Base-by-base conservation (phyloP, 2,888 invertebrate genomes). In the Plagiodera versicolora region DNA sequence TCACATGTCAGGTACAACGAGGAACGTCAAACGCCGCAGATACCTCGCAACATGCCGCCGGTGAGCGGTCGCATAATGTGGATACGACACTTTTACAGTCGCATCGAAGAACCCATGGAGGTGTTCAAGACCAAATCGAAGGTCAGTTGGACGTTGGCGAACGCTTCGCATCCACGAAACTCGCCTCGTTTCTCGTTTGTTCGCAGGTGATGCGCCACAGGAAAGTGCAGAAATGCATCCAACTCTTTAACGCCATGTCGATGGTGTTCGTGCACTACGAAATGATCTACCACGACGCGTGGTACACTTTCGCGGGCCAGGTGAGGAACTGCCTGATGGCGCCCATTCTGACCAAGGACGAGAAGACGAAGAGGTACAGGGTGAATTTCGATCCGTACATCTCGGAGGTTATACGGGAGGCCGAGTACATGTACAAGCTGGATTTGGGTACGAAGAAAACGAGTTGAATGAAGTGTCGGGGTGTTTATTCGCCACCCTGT, bases 221-320 rank as follows among this genome's bases (percentile, higher is more conserved):
- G 76, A 88, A 87, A 70, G 87, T 89, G 4, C 90, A 90, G 75
- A 85, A 87, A 56, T 88, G 89, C 53, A 88, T 91, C 52, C 90
- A 90, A 72, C 82, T 90, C 54, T 94, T 88, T 75, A 94, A 94
- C 74, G 88, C 89, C 1, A 83, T 94, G 79, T 85, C 88, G 28
- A 87, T 87, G 61, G 91, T 93, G 2, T 88, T 94, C 64, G 85
- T 91, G 14, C 91, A 93, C 74, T 94, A 89, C 73, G 94, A 94
- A 79, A 84, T 90, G 71, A 87, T 92, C 60, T 91, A 92, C 77
- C 92, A 94, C 73, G 84, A 86, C 67, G 90, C 91, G 0, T 94
- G 94, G 94, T 86, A 82, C 64, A 86, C 89, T 73, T 89, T 90
- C 75, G 87, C 89, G 19, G 87, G 88, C 54, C 87, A 90, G 81